Conservation (phyloP, 2,797 vertebrate genomes). For the Pelochelys cantorii region DNA sequence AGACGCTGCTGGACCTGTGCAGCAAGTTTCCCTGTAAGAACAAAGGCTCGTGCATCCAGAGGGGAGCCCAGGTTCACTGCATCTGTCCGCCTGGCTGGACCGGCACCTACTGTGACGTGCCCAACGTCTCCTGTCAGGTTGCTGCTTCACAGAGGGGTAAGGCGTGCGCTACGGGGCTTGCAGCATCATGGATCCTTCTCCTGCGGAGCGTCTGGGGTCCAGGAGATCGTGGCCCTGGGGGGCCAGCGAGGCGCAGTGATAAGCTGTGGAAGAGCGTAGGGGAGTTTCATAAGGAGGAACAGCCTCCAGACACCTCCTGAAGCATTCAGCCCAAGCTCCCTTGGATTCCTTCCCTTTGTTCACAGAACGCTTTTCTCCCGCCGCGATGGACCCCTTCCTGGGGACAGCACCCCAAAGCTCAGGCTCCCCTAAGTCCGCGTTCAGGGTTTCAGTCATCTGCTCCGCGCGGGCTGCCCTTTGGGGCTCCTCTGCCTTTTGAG, state of each 20-base stretch:
- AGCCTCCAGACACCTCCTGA: background rate
- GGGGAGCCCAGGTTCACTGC: conserved; percentile 85
- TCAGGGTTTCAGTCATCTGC: background rate
- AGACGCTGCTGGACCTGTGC: conserved; percentile 91
- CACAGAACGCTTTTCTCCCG: background rate
- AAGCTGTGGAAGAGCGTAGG: background rate
- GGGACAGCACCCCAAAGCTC: background rate
- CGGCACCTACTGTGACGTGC: conserved; percentile 93
- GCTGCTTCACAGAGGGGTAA: conserved; percentile 86
- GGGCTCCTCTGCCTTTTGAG: background rate
- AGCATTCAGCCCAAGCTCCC: background rate
- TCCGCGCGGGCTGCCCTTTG: background rate
- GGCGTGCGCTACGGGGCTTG: conserved; percentile 2
- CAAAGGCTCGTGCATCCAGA: conserved; percentile 89
- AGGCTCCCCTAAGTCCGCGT: background rate
- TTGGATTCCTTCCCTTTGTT: background rate
- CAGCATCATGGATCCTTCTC: background rate
- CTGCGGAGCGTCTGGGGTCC: background rate
- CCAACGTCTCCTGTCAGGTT: conserved; percentile 88
- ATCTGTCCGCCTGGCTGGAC: conserved; percentile 87
- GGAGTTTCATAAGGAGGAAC: background rate
- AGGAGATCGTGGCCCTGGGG: background rate
- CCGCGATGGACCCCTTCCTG: background rate
- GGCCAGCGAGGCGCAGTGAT: fast-evolving
- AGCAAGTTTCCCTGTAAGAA: conserved; percentile 89